phyloP scores from a whole-genome alignment of 2,888 invertebrate genomes.

The Drosophila mettleri region DNA sequence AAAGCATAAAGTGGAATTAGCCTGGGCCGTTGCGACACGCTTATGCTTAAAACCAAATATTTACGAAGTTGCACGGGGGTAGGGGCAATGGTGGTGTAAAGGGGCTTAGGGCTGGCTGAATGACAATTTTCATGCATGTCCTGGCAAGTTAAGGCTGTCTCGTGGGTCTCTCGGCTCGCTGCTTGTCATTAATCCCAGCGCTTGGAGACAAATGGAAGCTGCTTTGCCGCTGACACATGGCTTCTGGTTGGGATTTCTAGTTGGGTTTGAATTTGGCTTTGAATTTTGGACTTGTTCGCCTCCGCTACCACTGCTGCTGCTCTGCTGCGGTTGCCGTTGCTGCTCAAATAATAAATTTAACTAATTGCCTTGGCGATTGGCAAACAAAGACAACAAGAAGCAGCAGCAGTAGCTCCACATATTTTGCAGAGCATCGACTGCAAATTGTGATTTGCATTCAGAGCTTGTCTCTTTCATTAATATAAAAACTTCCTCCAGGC shows the following conservation, averaged over 20 bases:
- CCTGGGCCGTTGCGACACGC: conserved; percentile 21
- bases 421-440: conserved; percentile 4
- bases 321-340: conserved; percentile 62
- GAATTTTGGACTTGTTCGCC: conserved; percentile 24
- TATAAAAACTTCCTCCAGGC: conserved; percentile 30
- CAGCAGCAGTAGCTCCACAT: conserved; percentile 16
- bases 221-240: conserved; percentile 62
- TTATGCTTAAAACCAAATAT: conserved; percentile 58
- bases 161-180: conserved; percentile 48
- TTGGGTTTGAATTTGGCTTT: conserved; percentile 20
- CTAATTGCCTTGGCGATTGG: conserved; percentile 76
- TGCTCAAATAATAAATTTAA: conserved; percentile 79
- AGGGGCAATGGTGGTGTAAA: not conserved
- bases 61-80: conserved; percentile 25
- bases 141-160: conserved; percentile 33
- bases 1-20: conserved; percentile 66
- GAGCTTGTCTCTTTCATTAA: conserved; percentile 25
- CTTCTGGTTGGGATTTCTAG: conserved; percentile 32
- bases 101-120: conserved; percentile 5
- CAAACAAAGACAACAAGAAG: conserved; percentile 42
- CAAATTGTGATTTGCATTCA: conserved; percentile 43
- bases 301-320: conserved; percentile 11
- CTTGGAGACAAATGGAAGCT: conserved; percentile 74
- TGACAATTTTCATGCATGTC: conserved; percentile 52
- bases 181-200: conserved; percentile 76